Percentiles rank a stretch among this genome's conserved stretches.
These are phyloP conservation scores for Pyrocoelia pectoralis DNA, from an alignment of 2,888 invertebrate species.

Conservation along the genomic window DNA sequence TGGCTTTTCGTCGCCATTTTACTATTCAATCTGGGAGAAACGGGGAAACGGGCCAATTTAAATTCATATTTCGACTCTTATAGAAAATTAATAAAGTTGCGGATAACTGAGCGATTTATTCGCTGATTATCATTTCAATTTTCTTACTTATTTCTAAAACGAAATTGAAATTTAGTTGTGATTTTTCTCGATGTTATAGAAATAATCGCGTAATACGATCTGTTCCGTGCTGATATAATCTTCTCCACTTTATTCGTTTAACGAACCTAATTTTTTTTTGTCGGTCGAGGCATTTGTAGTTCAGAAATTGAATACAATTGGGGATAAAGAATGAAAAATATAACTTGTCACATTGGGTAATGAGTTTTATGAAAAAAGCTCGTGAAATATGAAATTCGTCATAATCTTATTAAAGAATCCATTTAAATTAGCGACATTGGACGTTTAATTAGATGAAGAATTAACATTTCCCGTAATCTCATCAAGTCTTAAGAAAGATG, in stretches of 20 bases:
- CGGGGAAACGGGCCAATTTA: constrained; percentile 21
- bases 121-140: constrained; percentile 14
- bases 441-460: constrained; percentile 52
- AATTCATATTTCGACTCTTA: constrained; percentile 29
- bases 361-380: constrained; percentile 46
- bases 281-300: constrained; percentile 17
- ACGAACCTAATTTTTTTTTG: constrained; percentile 24
- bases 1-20: constrained; percentile 29
- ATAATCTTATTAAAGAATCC: constrained; percentile 51
- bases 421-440: constrained; percentile 50
- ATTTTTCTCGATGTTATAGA: neutral
- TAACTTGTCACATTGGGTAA: constrained; percentile 46
- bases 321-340: constrained; percentile 41
- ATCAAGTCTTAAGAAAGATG: constrained; percentile 43
- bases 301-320: constrained; percentile 34
- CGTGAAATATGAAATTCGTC: constrained; percentile 45
- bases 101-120: constrained; percentile 29
- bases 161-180: neutral
- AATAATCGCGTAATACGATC: constrained; percentile 14
- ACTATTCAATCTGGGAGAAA: constrained; percentile 25
- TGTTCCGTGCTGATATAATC: neutral
- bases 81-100: constrained; percentile 24
- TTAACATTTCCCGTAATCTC: constrained; percentile 50
- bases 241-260: constrained; percentile 8
- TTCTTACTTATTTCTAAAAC: neutral